These are phyloP conservation scores for Choreutis nemorana DNA, from an alignment of 2,888 invertebrate genomes.

Conservation along the genomic window DNA sequence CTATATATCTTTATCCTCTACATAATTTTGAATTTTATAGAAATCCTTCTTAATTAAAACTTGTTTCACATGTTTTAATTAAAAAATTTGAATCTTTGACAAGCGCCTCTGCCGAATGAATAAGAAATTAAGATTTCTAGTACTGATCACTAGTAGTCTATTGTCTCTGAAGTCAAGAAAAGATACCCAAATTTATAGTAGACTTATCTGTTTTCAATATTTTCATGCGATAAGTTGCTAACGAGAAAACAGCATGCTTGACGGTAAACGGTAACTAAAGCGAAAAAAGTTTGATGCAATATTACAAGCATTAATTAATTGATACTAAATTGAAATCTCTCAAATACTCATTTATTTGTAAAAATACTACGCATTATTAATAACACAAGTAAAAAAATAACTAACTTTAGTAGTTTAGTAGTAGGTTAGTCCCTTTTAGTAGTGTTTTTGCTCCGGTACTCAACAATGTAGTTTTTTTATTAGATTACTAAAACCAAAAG, in stretches of 20 bases:
- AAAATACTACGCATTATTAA: background rate
- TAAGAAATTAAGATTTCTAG: too few relatives aligned
- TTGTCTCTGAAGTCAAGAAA: conserved; percentile 1
- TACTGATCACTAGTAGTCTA: too few relatives aligned
- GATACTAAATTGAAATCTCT: conserved; percentile 11
- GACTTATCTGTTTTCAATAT: background rate
- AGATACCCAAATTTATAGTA: background rate
- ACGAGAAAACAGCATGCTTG: conserved; percentile 2
- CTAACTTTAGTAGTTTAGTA: background rate
- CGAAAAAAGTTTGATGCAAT: conserved; percentile 1
- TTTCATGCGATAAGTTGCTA: conserved; percentile 1
- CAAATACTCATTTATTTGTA: conserved; percentile 6
- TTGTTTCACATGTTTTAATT: too few relatives aligned
- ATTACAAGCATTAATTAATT: conserved; percentile 6
- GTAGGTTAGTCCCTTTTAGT: conserved; percentile 6
- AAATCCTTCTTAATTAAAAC: too few relatives aligned
- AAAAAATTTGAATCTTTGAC: too few relatives aligned
- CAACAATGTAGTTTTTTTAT: conserved; percentile 5
- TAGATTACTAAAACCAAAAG: conserved; percentile 9
- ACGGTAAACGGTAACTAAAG: conserved; percentile 1
- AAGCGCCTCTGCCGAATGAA: too few relatives aligned
- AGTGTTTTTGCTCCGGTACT: conserved; percentile 4
- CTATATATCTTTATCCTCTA: too few relatives aligned
- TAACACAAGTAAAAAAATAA: background rate
- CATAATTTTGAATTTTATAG: too few relatives aligned